Conservation (phyloP, 1,140 invertebrate genomes). For the Aphelinus atriplicis region DNA sequence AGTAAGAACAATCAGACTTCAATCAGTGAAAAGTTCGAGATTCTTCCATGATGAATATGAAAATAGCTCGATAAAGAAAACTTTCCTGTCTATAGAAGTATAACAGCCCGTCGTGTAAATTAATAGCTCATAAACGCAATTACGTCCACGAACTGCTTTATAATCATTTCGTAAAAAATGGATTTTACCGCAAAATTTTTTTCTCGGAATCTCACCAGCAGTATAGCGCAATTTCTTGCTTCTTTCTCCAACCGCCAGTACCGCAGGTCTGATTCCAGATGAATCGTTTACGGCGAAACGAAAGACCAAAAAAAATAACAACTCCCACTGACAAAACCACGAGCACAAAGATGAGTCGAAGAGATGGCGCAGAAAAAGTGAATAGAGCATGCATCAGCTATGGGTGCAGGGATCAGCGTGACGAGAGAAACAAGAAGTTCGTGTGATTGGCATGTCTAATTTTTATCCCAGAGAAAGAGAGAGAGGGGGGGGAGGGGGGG, state of each 20-base stretch:
- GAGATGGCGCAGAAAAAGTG: background rate
- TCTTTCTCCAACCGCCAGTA: background rate
- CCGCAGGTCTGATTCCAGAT: constrained; percentile 10
- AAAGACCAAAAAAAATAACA: background rate
- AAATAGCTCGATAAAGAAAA: too few species aligned
- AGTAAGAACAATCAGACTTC: too few species aligned
- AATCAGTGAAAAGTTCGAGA: too few species aligned
- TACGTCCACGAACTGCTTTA: background rate
- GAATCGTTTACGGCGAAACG: background rate
- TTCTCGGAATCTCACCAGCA: constrained; percentile 32
- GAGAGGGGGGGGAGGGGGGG: constrained; percentile 25
- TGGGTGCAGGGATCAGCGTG: background rate
- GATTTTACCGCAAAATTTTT: constrained; percentile 13
- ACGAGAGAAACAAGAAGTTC: background rate
- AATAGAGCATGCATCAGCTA: background rate
- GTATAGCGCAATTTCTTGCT: background rate
- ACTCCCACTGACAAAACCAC: background rate
- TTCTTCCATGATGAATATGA: too few species aligned
- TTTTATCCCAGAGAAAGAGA: constrained; percentile 23
- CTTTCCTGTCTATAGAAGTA: too few species aligned
- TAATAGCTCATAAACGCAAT: constrained; percentile 13
- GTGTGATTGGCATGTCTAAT: constrained; percentile 40
- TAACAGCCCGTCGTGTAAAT: background rate
- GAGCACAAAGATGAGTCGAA: background rate
- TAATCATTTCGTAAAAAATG: constrained; percentile 35